Evolutionary conservation across 2,888 invertebrate species (phyloP).

Genomic region (Antheraea yamamai): DNA sequence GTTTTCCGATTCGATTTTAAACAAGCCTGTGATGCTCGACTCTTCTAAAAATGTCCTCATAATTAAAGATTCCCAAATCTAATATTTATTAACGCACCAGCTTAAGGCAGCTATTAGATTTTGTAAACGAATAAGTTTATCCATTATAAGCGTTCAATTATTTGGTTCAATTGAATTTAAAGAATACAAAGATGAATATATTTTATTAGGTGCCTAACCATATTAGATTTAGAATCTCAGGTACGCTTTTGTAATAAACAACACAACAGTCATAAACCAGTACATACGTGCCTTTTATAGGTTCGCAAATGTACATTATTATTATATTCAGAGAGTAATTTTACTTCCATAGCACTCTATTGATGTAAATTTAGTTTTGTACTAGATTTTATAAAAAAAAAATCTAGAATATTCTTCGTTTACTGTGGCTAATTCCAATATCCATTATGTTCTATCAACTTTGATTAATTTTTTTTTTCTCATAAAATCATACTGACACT

Average conservation of each 20-base stretch:
- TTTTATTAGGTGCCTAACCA: background rate
- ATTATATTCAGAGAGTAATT: background rate
- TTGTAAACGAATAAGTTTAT: background rate
- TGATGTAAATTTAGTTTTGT: background rate
- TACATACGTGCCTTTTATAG: background rate
- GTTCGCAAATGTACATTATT: background rate
- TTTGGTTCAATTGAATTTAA: background rate
- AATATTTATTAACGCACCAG: background rate
- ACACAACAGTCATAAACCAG: background rate
- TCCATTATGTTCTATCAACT: background rate
- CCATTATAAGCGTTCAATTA: background rate
- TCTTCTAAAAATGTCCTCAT: background rate
- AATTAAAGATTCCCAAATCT: background rate
- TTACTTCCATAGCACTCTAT: background rate
- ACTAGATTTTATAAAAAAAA: background rate
- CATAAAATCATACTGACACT: background rate
- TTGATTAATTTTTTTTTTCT: background rate
- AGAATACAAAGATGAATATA: background rate
- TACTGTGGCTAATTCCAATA: background rate
- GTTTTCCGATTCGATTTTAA: background rate
- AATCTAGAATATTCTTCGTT: background rate
- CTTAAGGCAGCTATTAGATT: constrained; percentile 7
- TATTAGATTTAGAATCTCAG: constrained; percentile 2
- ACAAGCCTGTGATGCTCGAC: background rate
- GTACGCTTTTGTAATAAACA: background rate